Evolutionary conservation across 1,140 invertebrate species (phyloP).

Genomic region (Coboldia fuscipes): DNA sequence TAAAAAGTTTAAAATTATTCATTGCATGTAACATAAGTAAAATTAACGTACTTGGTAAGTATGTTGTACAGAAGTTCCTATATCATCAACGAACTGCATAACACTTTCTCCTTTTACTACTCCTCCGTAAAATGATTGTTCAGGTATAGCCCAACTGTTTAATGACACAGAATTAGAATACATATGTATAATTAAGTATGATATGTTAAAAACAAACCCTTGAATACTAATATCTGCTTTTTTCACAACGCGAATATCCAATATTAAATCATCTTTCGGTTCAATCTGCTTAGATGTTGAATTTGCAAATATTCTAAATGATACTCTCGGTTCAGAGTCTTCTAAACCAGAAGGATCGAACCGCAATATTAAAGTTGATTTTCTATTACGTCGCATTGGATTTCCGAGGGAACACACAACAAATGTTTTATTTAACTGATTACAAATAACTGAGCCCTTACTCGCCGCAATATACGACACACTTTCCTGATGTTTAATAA

Average conservation of each 20-base stretch:
- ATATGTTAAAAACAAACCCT: too few relatives aligned
- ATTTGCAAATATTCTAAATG: conserved; percentile 57
- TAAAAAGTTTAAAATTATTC: not conserved
- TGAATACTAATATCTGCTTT: conserved; percentile 60
- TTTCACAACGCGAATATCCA: conserved; percentile 49
- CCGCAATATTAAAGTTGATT: conserved; percentile 37
- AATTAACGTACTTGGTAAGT: conserved; percentile 43
- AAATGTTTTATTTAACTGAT: conserved; percentile 45
- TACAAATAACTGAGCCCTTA: conserved; percentile 37
- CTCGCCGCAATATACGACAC: conserved; percentile 56
- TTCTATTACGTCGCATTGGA: conserved; percentile 43
- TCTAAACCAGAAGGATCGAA: conserved; percentile 58
- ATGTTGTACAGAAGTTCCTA: conserved; percentile 66
- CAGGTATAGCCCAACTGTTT: conserved; percentile 37
- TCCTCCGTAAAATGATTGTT: conserved; percentile 73
- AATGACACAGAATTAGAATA: too few relatives aligned
- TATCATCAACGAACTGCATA: conserved; percentile 61
- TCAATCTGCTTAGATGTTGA: conserved; percentile 59
- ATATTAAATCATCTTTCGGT: conserved; percentile 27
- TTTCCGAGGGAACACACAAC: conserved; percentile 72
- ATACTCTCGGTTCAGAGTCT: conserved; percentile 41
- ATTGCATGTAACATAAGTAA: too few relatives aligned
- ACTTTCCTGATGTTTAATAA: conserved; percentile 51
- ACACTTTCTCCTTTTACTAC: conserved; percentile 58
- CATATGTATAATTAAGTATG: conserved; percentile 4